Base-by-base conservation (phyloP, 2,797 vertebrate genomes). In the Denticeps clupeoides region DNA sequence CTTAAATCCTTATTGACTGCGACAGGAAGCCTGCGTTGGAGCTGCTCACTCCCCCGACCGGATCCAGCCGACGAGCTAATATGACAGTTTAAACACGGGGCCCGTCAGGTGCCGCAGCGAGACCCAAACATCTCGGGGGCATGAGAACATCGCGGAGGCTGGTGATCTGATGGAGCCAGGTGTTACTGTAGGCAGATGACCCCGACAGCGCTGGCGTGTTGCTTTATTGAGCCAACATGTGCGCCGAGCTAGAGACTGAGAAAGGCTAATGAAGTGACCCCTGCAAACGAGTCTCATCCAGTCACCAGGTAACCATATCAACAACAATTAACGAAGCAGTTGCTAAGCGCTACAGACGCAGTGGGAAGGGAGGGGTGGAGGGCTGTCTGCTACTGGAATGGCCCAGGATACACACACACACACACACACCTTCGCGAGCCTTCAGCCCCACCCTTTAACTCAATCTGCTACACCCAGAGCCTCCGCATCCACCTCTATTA, bases 401-500 rank as follows among this genome's bases (percentile, higher is more conserved):
- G n/a, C n/a, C n/a, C n/a, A n/a, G n/a, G n/a, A n/a, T n/a, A n/a
- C 21, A 2, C 19, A 22, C 4, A 7, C 33, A n/a, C n/a, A n/a
- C 6, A 4, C 5, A 4, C 25, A 7, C 25, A 8, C 7, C 25
- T 7, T 16, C 15, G 9, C 15, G 1, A 15, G 18, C 10, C 16
- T 16, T 23, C 37, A 33, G 22, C 49, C 38, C 44, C 51, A 33
- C 33, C n/a, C 23, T 18, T 41, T 41, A 47, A 50, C 51, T 57
- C 51, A 49, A 58, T 51, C 25, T 35, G 45, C 48, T 45, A 51
- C 47, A 45, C 43, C 51, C 48, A 42, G 1, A 46, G 49, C 48
- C 32, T 45, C 51, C 32, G 75, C 75, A 78, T 71, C 72, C 70
- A 75, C 72, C 72, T 79, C 73, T 77, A 82, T 82, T 77, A 82